Evolutionary conservation across 2,888 invertebrate species (phyloP), one percentile per base, ranked within the genome.

Genomic region (Cremastobaeus sp.): DNA sequence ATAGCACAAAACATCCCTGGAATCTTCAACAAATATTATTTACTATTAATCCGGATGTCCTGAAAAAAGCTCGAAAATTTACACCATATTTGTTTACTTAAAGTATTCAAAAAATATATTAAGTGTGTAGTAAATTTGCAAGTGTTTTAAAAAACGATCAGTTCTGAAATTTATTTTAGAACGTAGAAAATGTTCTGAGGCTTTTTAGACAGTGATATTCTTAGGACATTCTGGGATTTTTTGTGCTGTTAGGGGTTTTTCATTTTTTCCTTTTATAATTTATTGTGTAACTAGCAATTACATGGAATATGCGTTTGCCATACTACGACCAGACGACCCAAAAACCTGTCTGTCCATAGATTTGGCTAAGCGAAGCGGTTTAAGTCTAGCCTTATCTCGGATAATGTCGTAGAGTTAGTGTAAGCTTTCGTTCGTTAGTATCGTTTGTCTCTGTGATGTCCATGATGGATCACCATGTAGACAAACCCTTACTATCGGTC

Each of bases 311-410:
- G 18, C 48, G 47, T 54, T 54, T 60, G 52, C 60, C 69, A 60
- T 54, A 60, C 9, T 20, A 30, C 47, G 37, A 32, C 52, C 18
- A n/a, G 48, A 11, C 47, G 20, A 59, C 21, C 17, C 9, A 5
- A 57, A 37, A 47, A 32, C 30, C 30, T 15, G 41, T 14, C 39
- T 68, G 45, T 80, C 77, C 66, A 39, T 78, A 83, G 85, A 82
- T 84, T 83, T 76, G 83, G 79, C 84, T 86, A 86, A 86, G 85
- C 84, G 37, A 77, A 74, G 85, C 85, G 86, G 84, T 86, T 79
- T 76, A 69, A 76, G 84, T 82, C 79, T 86, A 85, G 81, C 81
- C 81, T 78, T 80, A 84, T 85, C 84, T 81, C 78, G 72, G 77
- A 55, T 54, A 74, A 60, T 12, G 52, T 37, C 30, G 72, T 12